These are phyloP conservation scores for Dryobota labecula DNA, from an alignment of 2,888 invertebrate genomes.

Conservation along the genomic window DNA sequence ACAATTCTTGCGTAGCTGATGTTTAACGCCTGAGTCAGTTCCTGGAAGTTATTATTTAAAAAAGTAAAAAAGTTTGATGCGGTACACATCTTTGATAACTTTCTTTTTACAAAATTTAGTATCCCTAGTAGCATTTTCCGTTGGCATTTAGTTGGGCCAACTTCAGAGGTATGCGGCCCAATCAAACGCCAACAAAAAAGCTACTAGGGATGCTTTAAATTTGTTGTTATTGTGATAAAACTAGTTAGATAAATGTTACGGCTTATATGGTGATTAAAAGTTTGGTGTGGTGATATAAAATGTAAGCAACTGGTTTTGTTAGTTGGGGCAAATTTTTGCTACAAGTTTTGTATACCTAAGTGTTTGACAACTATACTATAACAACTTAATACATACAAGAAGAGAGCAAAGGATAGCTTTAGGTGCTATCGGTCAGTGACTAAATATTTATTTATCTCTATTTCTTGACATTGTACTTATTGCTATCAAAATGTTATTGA, in stretches of 20 bases:
- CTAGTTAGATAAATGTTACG: neutral
- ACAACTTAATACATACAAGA: too few species aligned
- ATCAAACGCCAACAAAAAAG: too few species aligned
- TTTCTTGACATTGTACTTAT: neutral
- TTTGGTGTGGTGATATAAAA: neutral
- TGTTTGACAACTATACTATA: neutral
- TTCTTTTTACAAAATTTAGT: conserved; percentile 1
- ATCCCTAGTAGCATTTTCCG: too few species aligned
- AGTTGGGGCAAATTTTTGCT: neutral
- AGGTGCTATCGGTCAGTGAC: neutral
- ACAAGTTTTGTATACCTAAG: neutral
- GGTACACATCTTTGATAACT: neutral
- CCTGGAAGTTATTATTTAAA: neutral
- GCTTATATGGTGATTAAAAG: too few species aligned
- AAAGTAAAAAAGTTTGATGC: neutral
- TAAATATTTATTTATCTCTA: neutral
- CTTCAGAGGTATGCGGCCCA: too few species aligned
- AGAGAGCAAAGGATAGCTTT: neutral
- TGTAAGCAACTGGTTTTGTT: neutral
- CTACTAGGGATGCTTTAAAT: too few species aligned
- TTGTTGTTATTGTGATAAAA: neutral
- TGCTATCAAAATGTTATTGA: neutral
- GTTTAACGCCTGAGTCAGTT: neutral
- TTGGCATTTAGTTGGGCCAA: too few species aligned
- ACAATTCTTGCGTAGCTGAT: too few species aligned